Evolutionary conservation across 2,113 vertebrate species (phyloP).

Genomic region (Athene noctua): DNA sequence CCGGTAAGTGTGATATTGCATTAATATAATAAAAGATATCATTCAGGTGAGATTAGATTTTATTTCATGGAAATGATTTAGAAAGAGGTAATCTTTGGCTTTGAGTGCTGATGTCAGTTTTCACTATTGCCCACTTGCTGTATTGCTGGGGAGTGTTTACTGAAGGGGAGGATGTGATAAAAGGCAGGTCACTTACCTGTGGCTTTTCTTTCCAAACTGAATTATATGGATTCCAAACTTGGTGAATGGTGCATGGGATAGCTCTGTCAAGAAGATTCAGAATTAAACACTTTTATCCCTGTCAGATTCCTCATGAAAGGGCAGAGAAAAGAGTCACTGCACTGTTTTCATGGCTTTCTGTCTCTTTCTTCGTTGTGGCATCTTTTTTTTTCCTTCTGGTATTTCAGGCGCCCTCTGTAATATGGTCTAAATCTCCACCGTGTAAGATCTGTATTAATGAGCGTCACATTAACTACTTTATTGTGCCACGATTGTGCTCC

Average conservation of each 20-base stretch:
- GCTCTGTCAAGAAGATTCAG: background rate
- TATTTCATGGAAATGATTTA: background rate
- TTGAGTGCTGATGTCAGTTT: background rate
- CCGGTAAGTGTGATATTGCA: slow-evolving; percentile 57
- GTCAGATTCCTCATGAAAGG: background rate
- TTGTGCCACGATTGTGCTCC: background rate
- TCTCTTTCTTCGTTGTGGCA: background rate
- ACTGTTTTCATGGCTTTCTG: background rate
- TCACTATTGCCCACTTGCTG: background rate
- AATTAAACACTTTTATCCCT: background rate
- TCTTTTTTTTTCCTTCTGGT: background rate
- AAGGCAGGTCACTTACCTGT: background rate
- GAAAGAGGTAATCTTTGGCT: background rate
- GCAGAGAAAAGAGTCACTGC: background rate
- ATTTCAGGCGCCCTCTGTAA: background rate
- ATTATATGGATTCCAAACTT: background rate
- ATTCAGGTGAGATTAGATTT: background rate
- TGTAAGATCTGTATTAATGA: background rate
- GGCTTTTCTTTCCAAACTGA: background rate
- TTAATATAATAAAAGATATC: background rate
- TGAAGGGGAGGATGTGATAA: background rate
- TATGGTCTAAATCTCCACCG: background rate
- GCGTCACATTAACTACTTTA: background rate
- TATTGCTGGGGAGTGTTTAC: background rate
- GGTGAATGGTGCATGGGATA: background rate